phyloP scores from a whole-genome alignment of 2,888 invertebrate genomes.

The Rutpela maculata region DNA sequence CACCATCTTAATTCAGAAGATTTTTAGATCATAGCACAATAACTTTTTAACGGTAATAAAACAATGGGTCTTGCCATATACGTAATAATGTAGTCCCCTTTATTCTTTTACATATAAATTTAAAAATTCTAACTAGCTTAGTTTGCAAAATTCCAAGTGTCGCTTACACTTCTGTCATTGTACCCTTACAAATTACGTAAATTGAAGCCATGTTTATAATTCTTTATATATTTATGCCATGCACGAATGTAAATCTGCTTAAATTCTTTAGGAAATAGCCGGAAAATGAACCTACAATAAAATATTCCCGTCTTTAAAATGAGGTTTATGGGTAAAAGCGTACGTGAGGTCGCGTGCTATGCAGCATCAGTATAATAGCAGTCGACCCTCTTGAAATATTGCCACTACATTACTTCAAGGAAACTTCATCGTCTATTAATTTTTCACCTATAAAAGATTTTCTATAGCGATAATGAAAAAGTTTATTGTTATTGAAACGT shows the following conservation, averaged over 20 bases:
- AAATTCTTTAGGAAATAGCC: constrained; percentile 34
- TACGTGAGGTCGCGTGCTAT: constrained; percentile 22
- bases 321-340: constrained; percentile 34
- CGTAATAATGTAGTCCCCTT: no score
- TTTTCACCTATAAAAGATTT: constrained; percentile 12
- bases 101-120: no score
- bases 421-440: constrained; percentile 28
- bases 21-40: no score
- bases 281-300: constrained; percentile 36
- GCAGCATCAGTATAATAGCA: constrained; percentile 5
- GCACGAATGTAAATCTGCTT: constrained; percentile 35
- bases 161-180: neutral
- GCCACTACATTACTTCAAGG: constrained; percentile 1
- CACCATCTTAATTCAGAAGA: no score
- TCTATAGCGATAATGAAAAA: constrained; percentile 5
- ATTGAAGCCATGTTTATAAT: neutral
- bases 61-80: no score
- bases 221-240: constrained; percentile 37
- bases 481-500: neutral
- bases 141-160: no score
- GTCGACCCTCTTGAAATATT: constrained; percentile 26
- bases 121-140: no score
- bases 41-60: no score
- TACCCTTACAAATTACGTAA: neutral
- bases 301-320: constrained; percentile 24